A percentile compares a stretch with the other conserved stretches of the same genome.
Conservation (phyloP, 2,888 invertebrate genomes). For the Erebia epiphron region DNA sequence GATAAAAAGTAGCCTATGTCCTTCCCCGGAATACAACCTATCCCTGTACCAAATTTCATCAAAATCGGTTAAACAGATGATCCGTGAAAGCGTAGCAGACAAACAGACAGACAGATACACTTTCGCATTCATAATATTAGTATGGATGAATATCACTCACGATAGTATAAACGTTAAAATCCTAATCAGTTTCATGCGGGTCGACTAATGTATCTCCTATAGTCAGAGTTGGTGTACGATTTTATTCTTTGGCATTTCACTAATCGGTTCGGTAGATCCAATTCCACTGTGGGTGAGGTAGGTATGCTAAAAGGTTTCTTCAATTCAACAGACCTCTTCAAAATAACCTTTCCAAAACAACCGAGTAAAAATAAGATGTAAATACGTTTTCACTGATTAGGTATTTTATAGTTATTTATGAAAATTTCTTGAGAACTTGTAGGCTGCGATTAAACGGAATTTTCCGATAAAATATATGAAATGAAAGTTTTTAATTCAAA, state of each 20-base stretch:
- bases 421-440: not conserved
- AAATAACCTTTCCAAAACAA: slow-evolving; percentile 1
- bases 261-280: not conserved
- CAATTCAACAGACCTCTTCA: not conserved
- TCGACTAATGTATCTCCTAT: not conserved
- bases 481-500: not conserved
- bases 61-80: no score
- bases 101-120: no score
- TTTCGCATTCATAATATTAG: no score
- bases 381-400: not conserved
- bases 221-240: not conserved
- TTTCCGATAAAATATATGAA: not conserved
- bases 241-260: not conserved
- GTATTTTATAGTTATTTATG: not conserved
- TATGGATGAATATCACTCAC: no score
- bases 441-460: not conserved
- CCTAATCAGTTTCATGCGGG: not conserved
- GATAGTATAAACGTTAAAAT: no score
- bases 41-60: no score
- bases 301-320: not conserved
- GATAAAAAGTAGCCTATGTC: no score
- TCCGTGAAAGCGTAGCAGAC: no score
- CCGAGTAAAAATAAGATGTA: not conserved
- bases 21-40: no score
- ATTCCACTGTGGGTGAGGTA: not conserved